Evolutionary conservation across 2,888 invertebrate species (phyloP).

Genomic region (Prosapia bicincta): DNA sequence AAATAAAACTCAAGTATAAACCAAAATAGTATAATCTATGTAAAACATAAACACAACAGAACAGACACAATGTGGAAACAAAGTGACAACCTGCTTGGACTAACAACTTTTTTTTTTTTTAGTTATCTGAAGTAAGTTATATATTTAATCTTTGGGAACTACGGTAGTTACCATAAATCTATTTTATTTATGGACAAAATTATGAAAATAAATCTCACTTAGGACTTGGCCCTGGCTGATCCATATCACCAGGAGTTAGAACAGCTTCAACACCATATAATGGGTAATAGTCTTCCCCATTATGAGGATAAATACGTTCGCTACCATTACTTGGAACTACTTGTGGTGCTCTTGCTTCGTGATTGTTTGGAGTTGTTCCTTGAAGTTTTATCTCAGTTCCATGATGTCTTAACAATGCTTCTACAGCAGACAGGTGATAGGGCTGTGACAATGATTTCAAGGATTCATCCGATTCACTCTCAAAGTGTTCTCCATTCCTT

Average conservation of each 20-base stretch:
- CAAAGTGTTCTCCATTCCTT: background rate
- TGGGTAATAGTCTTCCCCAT: slow-evolving; percentile 11
- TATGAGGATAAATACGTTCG: background rate
- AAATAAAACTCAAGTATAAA: too few species aligned
- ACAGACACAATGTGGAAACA: too few species aligned
- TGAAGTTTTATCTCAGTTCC: slow-evolving; percentile 21
- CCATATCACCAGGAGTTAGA: background rate
- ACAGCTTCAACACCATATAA: slow-evolving; percentile 25
- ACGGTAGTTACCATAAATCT: too few species aligned
- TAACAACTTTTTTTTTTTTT: too few species aligned
- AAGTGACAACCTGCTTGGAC: too few species aligned
- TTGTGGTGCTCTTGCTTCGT: background rate
- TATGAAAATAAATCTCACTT: background rate
- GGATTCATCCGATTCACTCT: slow-evolving; percentile 14
- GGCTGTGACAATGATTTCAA: slow-evolving; percentile 10
- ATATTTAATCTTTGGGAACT: too few species aligned
- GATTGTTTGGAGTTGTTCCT: background rate
- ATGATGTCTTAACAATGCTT: slow-evolving; percentile 23
- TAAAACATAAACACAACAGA: too few species aligned
- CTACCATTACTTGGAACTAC: background rate
- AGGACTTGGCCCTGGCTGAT: background rate
- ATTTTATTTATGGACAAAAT: too few species aligned
- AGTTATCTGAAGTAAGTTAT: too few species aligned
- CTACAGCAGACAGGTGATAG: slow-evolving; percentile 23
- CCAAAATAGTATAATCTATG: too few species aligned